A percentile compares a stretch with the other conserved stretches of the same genome.
These are phyloP conservation scores for Pitta sordida DNA, from an alignment of 2,113 vertebrate genomes.

Conservation along the genomic window DNA sequence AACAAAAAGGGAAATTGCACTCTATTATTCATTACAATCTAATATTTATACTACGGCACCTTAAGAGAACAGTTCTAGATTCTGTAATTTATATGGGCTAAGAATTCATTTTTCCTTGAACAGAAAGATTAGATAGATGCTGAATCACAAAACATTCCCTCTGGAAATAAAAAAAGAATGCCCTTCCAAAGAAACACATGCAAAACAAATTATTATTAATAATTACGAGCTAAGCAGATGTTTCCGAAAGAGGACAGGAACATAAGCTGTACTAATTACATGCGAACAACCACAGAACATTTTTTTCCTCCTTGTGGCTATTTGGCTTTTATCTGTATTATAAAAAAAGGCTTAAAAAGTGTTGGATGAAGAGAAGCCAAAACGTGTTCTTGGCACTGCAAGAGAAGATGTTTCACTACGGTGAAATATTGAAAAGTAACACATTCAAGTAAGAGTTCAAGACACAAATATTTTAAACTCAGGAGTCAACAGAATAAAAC, in stretches of 20 bases:
- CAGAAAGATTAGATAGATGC: not conserved
- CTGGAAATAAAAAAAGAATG: not conserved
- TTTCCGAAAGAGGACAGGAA: not conserved
- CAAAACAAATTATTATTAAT: not conserved
- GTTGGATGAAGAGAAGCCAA: not conserved
- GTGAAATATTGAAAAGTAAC: not conserved
- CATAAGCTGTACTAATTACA: not conserved
- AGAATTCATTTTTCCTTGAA: not conserved
- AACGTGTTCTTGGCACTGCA: not conserved
- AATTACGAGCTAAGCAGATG: not conserved
- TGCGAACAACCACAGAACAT: not conserved
- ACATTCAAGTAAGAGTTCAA: not conserved
- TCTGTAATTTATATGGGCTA: not conserved
- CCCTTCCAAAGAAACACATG: not conserved
- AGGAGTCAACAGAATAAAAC: not conserved
- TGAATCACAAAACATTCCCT: not conserved
- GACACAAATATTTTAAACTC: not conserved
- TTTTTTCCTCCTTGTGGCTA: not conserved
- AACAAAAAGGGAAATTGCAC: not conserved
- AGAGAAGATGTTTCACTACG: not conserved
- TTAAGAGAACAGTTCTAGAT: not conserved
- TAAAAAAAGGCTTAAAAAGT: not conserved
- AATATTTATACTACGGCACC: not conserved
- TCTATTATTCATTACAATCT: not conserved
- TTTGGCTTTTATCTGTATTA: not conserved